Base-by-base conservation (phyloP, 2,888 invertebrate species). In the Cataglyphis rosenhaueri region DNA sequence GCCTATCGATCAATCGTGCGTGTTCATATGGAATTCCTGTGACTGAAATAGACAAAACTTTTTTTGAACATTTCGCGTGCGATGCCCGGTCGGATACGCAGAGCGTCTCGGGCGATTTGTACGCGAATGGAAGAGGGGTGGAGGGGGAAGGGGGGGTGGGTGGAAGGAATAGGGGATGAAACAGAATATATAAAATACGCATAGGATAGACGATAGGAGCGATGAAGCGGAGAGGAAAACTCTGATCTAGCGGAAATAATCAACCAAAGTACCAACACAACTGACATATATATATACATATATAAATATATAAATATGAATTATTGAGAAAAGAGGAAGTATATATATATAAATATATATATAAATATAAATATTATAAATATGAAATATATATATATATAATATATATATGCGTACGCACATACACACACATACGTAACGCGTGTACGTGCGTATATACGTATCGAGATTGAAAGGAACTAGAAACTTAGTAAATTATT, bases 191-290 rank as follows among this genome's bases (percentile, higher is more conserved):
- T 84, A 82, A 82, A 57, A 73, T 83, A 89, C 68, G 71, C 65
- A 73, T 83, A 83, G 81, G 65, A 15, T 65, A 82, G 38, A 74
- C 52, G 52, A 84, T 86, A 86, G 76, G 76, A 86, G 91, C 90
- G 91, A 88, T 89, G 90, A 88, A 91, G 89, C 91, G 91, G 90
- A 89, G 92, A 91, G 88, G 89, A 91, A 89, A 92, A 91, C 90
- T 91, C 92, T 92, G 91, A 95, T 95, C 93, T 96, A 96, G 95
- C 95, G 95, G 95, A 95, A 95, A 95, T 96, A 96, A 96, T 96
- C 96, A 96, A 94, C 93, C 94, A 96, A 97, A 95, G 97, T 97
- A 97, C 97, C 97, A 97, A 96, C 90, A 95, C 48, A 48, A 95
- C 94, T 68, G 95, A 95, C 82, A 59, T 52, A 83, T 48, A 71